phyloP scores from a whole-genome alignment of 2,888 invertebrate genomes.

The Nineta flava region DNA sequence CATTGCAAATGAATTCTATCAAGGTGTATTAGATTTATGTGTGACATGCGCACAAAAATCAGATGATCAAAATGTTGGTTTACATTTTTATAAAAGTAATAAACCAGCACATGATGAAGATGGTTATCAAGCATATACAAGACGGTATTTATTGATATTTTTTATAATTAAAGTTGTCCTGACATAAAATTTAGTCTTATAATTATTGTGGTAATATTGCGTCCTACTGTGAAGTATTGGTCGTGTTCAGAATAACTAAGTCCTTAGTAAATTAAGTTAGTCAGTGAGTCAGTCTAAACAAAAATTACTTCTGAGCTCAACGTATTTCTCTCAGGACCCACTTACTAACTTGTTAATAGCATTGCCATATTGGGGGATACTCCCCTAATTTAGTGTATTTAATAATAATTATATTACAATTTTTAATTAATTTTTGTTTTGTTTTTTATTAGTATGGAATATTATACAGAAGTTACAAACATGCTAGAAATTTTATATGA shows the following conservation, averaged over 20 bases:
- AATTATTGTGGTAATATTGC: too few relatives aligned
- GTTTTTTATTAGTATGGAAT: conserved; percentile 49
- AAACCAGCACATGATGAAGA: conserved; percentile 72
- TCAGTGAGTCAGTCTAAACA: not conserved
- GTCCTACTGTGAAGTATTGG: too few relatives aligned
- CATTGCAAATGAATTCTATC: conserved; percentile 62
- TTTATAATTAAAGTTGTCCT: not conserved
- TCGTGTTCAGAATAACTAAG: too few relatives aligned
- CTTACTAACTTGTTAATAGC: too few relatives aligned
- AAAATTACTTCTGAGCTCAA: too few relatives aligned
- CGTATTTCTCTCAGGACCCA: too few relatives aligned
- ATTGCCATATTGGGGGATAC: too few relatives aligned
- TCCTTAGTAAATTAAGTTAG: too few relatives aligned
- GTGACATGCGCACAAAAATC: conserved; percentile 67
- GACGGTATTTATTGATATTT: conserved; percentile 33
- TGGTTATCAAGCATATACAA: conserved; percentile 56
- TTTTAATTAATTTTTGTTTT: conserved; percentile 4
- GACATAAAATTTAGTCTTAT: too few relatives aligned
- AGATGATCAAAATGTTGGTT: conserved; percentile 79
- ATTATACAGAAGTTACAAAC: conserved; percentile 72
- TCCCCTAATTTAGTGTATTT: too few relatives aligned
- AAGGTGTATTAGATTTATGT: conserved; percentile 79
- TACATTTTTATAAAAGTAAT: conserved; percentile 74
- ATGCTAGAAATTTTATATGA: conserved; percentile 53
- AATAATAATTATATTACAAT: too few relatives aligned